Evolutionary conservation across 2,113 vertebrate species (phyloP), one percentile per base, ranked within the genome.

Genomic region (Pseudopipra pipra): DNA sequence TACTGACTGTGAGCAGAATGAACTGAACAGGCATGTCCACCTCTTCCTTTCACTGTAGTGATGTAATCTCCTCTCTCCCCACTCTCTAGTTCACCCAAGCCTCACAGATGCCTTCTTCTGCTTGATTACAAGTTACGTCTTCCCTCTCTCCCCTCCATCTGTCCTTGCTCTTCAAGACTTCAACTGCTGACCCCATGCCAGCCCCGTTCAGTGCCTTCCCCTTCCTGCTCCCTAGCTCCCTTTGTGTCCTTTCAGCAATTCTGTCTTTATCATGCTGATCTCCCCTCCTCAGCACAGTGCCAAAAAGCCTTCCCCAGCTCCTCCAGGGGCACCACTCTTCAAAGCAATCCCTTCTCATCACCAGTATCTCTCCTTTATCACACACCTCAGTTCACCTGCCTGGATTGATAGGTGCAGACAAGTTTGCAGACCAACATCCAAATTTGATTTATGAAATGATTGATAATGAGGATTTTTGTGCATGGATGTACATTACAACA

Each of bases 211-310:
- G 55, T 81, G 79, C 70, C 70, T 87, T 94, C 44, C 82, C 87
- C 44, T 95, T 91, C 85, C 63, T 54, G 31, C 54, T 93, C 90
- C 62, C 62, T 49, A 62, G 52, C 37, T 83, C 67, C 85, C 56
- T 92, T 96, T 92, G 85, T 90, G 85, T 90, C 55, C 76, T 96
- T 93, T 90, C 94, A 91, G 93, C 55, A 74, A 68, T 66, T 89
- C 62, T 33, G 72, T 47, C 91, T 93, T 95, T 93, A 95, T 95
- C 94, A 96, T 89, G 94, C 89, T 95, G 93, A 97, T 93, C 66
- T 82, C 37, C 51, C 31, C 62, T 75, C 27, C 25, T 44, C 56
- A 59, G 72, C 72, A 55, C 16, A 52, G 83, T 58, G 82, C 46
- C 86, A 96, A 71, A 96, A 88, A 93, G 55, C 67, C 63, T 79